Base-by-base conservation (phyloP, 2,888 invertebrate species). In the Dorcus hopei region DNA sequence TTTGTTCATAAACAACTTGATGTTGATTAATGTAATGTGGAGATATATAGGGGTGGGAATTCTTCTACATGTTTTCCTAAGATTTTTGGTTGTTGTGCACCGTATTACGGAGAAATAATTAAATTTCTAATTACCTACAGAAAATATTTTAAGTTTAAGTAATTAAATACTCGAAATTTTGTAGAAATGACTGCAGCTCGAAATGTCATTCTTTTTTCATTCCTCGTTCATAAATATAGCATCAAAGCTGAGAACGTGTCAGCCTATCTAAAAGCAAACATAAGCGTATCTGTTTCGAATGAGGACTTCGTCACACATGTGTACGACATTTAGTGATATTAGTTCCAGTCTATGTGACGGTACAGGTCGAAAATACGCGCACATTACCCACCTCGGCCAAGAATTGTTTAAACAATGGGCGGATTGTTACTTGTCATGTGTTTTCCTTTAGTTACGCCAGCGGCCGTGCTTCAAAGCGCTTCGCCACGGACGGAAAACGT, bases 381-480 rank as follows among this genome's bases (percentile, higher is more conserved):
- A 72, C 72, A 75, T 73, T 74, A 72, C 62, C 69, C 71, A 66
- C 66, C 11, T 62, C 71, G 62, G 64, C 63, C 65, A 64, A 65
- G 67, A 71, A 74, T 74, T 75, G 74, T 73, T 74, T 73, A 70
- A 73, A 73, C 73, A 74, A 74, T 74, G 70, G 38, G 58, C 68
- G 71, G 40, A 57, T 70, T 70, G 70, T 70, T 65, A 68, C 68
- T 65, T 65, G 69, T 73, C 77, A 75, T 68, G 68, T 76, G 76
- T 72, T 75, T 74, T 66, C 60, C 68, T 73, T 77, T 77, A 75
- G 77, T 77, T 77, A 73, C 75, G 74, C 74, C 68, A 69, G 67
- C 67, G 68, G 63, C 61, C 67, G 61, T 61, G 68, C 69, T 68
- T 73, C 74, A 75, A 76, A 76, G 74, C 70, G 67, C 66, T 69